Conservation (phyloP, 2,113 vertebrate genomes). For the Corynorhinus townsendii region DNA sequence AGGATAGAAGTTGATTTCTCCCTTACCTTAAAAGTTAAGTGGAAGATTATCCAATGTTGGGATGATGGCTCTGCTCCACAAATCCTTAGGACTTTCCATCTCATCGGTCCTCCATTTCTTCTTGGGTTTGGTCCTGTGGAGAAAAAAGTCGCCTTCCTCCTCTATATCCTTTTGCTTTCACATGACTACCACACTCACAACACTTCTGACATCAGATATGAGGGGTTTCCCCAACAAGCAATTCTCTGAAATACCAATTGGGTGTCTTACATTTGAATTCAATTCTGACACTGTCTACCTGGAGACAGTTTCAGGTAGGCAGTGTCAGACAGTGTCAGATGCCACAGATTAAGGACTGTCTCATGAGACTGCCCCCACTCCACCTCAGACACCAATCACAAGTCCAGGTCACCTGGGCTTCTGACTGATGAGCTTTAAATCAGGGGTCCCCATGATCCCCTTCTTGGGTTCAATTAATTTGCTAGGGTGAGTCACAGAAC, state of each 20-base stretch:
- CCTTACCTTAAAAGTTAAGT: neutral
- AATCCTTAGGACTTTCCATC: neutral
- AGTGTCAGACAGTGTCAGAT: neutral
- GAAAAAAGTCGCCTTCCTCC: neutral
- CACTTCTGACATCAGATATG: neutral
- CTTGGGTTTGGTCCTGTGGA: neutral
- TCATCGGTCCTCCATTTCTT: neutral
- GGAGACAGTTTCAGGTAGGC: neutral
- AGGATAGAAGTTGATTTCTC: neutral
- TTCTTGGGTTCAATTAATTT: neutral
- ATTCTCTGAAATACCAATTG: neutral
- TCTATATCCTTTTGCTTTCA: neutral
- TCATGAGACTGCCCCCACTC: neutral
- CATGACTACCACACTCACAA: neutral
- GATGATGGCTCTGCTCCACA: neutral
- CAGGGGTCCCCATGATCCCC: too few species aligned
- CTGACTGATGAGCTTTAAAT: neutral
- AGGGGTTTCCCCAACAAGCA: neutral
- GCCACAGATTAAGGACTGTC: neutral
- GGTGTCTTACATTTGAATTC: neutral
- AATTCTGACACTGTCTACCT: neutral
- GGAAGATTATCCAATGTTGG: neutral
- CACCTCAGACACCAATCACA: neutral
- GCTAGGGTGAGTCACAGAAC: neutral
- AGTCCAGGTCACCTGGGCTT: neutral